These are phyloP conservation scores for Babylonia areolata DNA, from an alignment of 1,140 invertebrate genomes.

Conservation along the genomic window DNA sequence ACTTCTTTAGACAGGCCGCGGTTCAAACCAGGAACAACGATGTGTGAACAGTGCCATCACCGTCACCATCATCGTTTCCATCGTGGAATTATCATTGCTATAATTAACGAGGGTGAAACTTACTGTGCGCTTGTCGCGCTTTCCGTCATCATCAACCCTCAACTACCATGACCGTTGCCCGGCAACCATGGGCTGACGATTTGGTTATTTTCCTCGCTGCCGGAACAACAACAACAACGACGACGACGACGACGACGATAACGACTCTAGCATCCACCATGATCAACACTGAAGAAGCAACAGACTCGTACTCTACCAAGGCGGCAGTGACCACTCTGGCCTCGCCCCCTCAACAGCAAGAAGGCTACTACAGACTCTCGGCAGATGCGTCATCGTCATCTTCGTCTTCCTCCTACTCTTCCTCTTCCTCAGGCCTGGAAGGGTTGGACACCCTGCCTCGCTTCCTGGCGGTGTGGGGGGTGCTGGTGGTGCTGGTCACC, in stretches of 20 bases:
- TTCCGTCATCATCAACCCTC: too few species aligned
- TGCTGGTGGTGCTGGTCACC: conserved; percentile 56
- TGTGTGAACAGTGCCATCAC: too few species aligned
- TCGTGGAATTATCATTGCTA: too few species aligned
- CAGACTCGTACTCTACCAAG: neutral
- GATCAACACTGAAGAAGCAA: neutral
- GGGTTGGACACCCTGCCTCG: neutral
- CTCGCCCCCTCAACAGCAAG: neutral
- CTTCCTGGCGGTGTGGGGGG: conserved; percentile 55
- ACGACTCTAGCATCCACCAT: neutral
- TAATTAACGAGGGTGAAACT: too few species aligned
- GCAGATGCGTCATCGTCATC: neutral
- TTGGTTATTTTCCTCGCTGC: neutral
- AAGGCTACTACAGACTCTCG: neutral
- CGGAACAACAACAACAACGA: neutral
- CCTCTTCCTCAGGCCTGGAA: conserved; percentile 21
- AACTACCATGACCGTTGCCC: neutral
- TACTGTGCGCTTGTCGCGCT: neutral
- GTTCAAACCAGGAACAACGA: neutral
- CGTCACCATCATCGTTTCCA: neutral
- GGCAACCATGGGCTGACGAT: neutral
- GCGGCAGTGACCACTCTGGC: too few species aligned
- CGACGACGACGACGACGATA: neutral
- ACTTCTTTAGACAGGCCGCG: neutral
- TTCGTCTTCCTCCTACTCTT: neutral